Conservation (phyloP, 2,888 invertebrate species). For the Corythucha ciliata region DNA sequence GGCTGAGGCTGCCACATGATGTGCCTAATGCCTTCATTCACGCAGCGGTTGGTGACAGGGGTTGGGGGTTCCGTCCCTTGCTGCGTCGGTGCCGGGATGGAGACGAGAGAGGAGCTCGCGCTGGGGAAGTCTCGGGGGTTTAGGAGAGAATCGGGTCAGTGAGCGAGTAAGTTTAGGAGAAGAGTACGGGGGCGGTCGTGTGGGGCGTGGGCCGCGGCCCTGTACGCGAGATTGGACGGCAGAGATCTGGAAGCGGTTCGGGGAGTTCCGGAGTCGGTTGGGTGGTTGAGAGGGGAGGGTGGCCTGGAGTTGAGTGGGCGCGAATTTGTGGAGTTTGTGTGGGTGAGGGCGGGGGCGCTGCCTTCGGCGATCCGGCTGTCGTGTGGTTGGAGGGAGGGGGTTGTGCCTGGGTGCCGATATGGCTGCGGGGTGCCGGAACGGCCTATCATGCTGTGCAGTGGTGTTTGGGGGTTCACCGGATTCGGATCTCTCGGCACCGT, state of each 20-base stretch:
- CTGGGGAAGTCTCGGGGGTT: not conserved
- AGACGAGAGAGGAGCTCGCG: not conserved
- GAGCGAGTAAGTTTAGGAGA: no score
- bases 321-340: no score
- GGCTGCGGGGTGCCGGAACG: no score
- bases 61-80: constrained; percentile 29
- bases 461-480: no score
- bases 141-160: no score
- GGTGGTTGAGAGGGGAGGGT: not conserved
- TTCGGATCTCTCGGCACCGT: no score
- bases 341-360: no score
- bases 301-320: not conserved
- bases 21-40: constrained; percentile 38
- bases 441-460: no score
- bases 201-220: not conserved
- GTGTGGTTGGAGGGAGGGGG: no score
- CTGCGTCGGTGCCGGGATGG: constrained; percentile 24
- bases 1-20: constrained; percentile 38
- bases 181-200: not conserved
- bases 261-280: no score
- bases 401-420: no score
- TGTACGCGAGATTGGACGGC: not conserved
- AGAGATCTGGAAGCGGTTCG: not conserved
- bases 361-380: no score
- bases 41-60: constrained; percentile 33